Evolutionary conservation across 2,888 invertebrate genomes (phyloP), one percentile per base, ranked within the genome.

Genomic region (Orthosia gothica): DNA sequence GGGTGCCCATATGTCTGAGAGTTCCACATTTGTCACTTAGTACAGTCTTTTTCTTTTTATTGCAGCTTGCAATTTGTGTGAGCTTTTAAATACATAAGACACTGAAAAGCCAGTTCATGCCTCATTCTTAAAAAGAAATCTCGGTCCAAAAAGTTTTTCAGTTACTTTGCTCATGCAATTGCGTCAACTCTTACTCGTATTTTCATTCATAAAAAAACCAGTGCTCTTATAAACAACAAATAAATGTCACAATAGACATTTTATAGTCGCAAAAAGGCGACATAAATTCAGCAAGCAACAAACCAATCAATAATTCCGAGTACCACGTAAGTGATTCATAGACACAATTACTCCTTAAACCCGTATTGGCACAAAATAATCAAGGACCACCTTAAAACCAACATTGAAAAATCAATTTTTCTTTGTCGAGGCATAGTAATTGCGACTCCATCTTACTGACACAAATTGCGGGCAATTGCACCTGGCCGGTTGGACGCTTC

Each of bases 341-440:
- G 75, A 74, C 74, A 61, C 74, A 77, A 86, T 85, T 79, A 86
- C 72, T 49, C 40, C 55, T 50, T 72, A 66, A 61, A 12, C 45
- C 47, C 45, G 15, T 52, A 73, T 70, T 76, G 61, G 65, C 62
- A 82, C 84, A 84, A 86, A 84, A 84, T 89, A 89, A 90, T 88
- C 82, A 87, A 82, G 81, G 91, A 89, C 91, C 90, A 89, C 90
- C 89, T 91, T 92, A 93, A 94, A 94, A 93, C 92, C 92, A 92
- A 94, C 94, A 94, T 92, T 92, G 93, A 91, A 94, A 93, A 94
- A 94, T 93, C 93, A 94, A 94, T 95, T 94, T 94, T 94, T 94
- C 92, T 91, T 92, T 89, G 90, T 89, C 92, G 88, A 89, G 95
- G 93, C 94, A 90, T 85, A 86, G 92, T 95, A 95, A 95, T 95